These are phyloP conservation scores for Athripsodes cinereus DNA, from an alignment of 2,888 invertebrate genomes.

Conservation along the genomic window DNA sequence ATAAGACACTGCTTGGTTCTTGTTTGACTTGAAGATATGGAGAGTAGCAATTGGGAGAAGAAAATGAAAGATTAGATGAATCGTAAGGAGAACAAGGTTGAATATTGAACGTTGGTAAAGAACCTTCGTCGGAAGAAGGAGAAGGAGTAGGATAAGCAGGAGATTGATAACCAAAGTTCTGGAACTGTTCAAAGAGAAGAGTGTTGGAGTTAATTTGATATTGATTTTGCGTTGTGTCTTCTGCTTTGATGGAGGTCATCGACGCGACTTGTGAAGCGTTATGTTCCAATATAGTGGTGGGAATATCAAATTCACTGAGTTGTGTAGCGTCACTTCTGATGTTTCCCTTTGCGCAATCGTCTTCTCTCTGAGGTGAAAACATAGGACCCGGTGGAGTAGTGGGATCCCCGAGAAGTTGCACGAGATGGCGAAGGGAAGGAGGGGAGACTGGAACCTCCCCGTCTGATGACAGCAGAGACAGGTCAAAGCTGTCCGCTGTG, in stretches of 20 bases:
- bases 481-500: conserved; percentile 60
- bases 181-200: conserved; percentile 42
- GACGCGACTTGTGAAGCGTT: conserved; percentile 36
- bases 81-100: conserved; percentile 53
- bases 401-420: conserved; percentile 43
- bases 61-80: conserved; percentile 38
- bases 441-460: conserved; percentile 53
- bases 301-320: conserved; percentile 43
- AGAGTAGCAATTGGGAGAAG: conserved; percentile 31
- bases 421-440: conserved; percentile 45
- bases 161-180: conserved; percentile 41
- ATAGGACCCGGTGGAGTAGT: conserved; percentile 44
- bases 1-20: conserved; percentile 48
- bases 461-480: conserved; percentile 66
- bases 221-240: conserved; percentile 33
- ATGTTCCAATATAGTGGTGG: conserved; percentile 36
- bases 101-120: conserved; percentile 50
- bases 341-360: conserved; percentile 26
- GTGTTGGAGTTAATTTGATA: conserved; percentile 34
- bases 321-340: conserved; percentile 30
- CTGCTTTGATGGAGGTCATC: conserved; percentile 35
- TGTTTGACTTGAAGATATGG: conserved; percentile 41
- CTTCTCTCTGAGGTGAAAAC: conserved; percentile 21
- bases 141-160: conserved; percentile 48
- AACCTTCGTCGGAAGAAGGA: conserved; percentile 50